Conservation (phyloP, 2,888 invertebrate species). For the Nudaria mundana region DNA sequence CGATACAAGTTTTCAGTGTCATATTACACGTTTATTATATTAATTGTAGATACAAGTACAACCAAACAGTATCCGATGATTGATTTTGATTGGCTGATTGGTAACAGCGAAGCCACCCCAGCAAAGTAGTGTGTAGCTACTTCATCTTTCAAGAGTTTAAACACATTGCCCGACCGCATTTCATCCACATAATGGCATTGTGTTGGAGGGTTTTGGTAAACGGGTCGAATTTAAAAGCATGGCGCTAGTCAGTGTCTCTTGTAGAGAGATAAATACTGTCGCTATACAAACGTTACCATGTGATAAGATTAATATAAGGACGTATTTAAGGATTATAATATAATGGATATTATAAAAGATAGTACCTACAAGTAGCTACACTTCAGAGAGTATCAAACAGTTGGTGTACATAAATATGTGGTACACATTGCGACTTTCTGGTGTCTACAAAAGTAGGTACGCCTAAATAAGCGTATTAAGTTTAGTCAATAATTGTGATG, state of each 20-base stretch:
- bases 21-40: constrained; percentile 69
- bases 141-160: constrained; percentile 56
- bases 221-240: constrained; percentile 39
- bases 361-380: too few relatives aligned
- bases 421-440: too few relatives aligned
- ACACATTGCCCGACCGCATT: constrained; percentile 46
- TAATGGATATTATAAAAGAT: too few relatives aligned
- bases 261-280: constrained; percentile 27
- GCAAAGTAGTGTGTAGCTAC: constrained; percentile 63
- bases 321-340: too few relatives aligned
- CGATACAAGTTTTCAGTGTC: constrained; percentile 38
- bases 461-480: too few relatives aligned
- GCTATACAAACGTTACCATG: constrained; percentile 25
- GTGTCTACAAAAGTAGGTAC: too few relatives aligned
- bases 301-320: too few relatives aligned
- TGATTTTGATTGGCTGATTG: constrained; percentile 81
- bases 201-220: constrained; percentile 56
- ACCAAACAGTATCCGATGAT: constrained; percentile 80
- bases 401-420: too few relatives aligned
- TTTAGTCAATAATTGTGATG: too few relatives aligned
- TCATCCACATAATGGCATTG: constrained; percentile 42
- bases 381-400: too few relatives aligned
- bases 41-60: constrained; percentile 81
- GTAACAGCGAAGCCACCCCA: constrained; percentile 68
- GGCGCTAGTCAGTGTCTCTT: constrained; percentile 38